A percentile compares a stretch with the other conserved stretches of the same genome.
Evolutionary conservation across 2,888 invertebrate genomes (phyloP).

Genomic region (Eupithecia insigniata): DNA sequence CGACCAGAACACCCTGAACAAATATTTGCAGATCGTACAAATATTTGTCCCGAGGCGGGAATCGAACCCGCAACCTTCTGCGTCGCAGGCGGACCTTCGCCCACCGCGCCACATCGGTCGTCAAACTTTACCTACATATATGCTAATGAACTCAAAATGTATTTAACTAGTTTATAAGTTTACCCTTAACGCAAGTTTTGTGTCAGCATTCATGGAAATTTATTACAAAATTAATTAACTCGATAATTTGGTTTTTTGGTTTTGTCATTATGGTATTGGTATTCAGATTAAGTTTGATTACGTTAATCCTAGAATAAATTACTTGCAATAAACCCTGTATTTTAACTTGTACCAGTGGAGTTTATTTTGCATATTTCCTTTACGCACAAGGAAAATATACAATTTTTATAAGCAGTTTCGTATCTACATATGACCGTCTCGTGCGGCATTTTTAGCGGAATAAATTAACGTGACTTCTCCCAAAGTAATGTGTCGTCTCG

Average conservation of each 20-base stretch:
- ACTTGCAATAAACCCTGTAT: not conserved
- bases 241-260: not conserved
- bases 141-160: no score
- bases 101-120: no score
- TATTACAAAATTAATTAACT: not conserved
- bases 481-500: slow-evolving; percentile 14
- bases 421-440: not conserved
- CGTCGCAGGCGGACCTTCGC: no score
- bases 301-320: not conserved
- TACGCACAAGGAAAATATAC: not conserved
- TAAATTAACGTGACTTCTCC: slow-evolving; percentile 2
- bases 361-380: not conserved
- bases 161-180: no score
- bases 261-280: not conserved
- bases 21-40: no score
- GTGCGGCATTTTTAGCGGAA: not conserved
- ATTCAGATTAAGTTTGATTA: not conserved
- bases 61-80: no score
- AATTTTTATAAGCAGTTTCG: not conserved
- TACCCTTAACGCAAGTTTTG: no score
- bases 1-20: no score
- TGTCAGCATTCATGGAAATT: not conserved
- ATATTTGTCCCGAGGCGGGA: no score
- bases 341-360: not conserved
- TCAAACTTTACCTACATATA: no score